Conservation (phyloP, 37 sponge, comb jelly and placozoan genomes). For the Halisarca cf. caerulea region DNA sequence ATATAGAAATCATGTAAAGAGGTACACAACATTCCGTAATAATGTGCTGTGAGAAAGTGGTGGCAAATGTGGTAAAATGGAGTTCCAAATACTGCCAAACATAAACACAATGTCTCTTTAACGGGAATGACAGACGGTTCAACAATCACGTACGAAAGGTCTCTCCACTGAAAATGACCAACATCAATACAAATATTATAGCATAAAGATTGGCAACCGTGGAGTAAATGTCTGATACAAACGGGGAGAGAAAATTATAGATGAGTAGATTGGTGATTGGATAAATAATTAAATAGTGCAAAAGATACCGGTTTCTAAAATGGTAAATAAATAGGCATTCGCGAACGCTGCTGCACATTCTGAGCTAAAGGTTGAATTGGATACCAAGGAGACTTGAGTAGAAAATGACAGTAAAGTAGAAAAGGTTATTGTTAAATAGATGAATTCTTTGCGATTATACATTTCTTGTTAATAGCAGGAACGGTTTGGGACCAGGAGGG, state of each 20-base stretch:
- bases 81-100: too few relatives aligned
- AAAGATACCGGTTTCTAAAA: conserved; percentile 16
- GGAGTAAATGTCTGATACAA: too few relatives aligned
- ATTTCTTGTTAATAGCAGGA: background rate
- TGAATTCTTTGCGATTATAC: background rate
- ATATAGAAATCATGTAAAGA: too few relatives aligned
- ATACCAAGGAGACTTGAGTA: background rate
- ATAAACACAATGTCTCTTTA: too few relatives aligned
- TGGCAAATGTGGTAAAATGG: too few relatives aligned
- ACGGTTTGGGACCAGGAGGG: background rate
- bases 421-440: conserved; percentile 14
- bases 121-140: too few relatives aligned
- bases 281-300: conserved; percentile 2
- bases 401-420: conserved; percentile 8
- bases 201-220: too few relatives aligned
- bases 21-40: too few relatives aligned
- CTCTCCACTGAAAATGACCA: too few relatives aligned
- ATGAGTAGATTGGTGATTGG: background rate
- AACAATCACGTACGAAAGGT: too few relatives aligned
- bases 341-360: background rate
- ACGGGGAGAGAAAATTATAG: background rate
- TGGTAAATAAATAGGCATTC: background rate
- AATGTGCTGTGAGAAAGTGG: too few relatives aligned
- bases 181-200: too few relatives aligned
- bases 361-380: background rate